phyloP scores from a whole-genome alignment of 64 coral and sea anemone species.

The Montipora sp. region DNA sequence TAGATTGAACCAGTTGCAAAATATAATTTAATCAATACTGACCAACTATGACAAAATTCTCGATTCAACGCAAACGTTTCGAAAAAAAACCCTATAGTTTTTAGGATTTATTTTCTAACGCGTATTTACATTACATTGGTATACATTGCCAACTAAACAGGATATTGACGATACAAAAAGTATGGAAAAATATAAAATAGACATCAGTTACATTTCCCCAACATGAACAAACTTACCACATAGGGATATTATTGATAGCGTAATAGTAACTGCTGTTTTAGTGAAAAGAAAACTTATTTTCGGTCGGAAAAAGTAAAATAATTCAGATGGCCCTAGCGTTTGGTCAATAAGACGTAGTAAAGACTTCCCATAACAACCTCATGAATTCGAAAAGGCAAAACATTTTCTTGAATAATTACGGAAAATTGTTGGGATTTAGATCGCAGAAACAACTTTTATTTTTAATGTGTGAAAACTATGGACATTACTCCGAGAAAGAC shows the following conservation, averaged over 20 bases:
- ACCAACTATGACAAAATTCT: background rate
- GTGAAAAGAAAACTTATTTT: slow-evolving; percentile 7
- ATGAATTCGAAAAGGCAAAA: background rate
- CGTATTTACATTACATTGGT: background rate
- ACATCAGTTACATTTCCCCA: background rate
- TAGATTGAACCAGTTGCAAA: background rate
- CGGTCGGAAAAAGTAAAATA: background rate
- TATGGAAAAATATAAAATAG: background rate
- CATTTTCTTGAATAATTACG: slow-evolving; percentile 11
- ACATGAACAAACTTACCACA: slow-evolving; percentile 46
- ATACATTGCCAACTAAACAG: background rate
- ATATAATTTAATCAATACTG: background rate
- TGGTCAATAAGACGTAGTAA: background rate
- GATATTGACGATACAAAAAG: background rate
- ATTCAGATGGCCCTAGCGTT: background rate
- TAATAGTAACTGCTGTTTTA: background rate
- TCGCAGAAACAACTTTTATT: background rate
- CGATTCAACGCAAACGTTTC: background rate
- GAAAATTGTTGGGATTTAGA: background rate
- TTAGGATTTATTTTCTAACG: background rate
- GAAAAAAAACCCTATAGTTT: background rate
- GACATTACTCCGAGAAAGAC: background rate
- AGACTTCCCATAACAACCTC: background rate
- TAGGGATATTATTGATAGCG: background rate
- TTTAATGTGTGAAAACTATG: background rate